A percentile compares a stretch with the other conserved stretches of the same genome.
Conservation (phyloP, 2,888 invertebrate species). For the Eilema caniola region DNA sequence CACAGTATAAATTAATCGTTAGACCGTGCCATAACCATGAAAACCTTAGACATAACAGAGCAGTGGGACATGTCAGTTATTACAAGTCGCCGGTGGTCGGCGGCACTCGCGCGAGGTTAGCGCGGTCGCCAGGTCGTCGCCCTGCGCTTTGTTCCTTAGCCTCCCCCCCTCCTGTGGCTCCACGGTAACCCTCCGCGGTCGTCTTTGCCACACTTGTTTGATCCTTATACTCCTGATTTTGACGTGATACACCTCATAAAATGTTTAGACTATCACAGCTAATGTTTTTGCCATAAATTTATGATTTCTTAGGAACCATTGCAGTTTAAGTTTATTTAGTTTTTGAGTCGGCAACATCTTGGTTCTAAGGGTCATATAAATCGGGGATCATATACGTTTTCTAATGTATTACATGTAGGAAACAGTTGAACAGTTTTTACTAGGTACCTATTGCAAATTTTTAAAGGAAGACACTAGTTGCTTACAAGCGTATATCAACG, state of each 20-base stretch:
- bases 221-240: constrained; percentile 54
- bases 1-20: too few relatives aligned
- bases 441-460: too few relatives aligned
- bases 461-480: too few relatives aligned
- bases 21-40: too few relatives aligned
- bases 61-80: constrained; percentile 53
- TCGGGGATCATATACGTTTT: too few relatives aligned
- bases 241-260: constrained; percentile 46
- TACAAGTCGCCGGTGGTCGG: constrained; percentile 55
- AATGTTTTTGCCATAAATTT: not conserved
- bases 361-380: too few relatives aligned
- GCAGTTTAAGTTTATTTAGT: not conserved
- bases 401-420: too few relatives aligned
- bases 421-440: too few relatives aligned
- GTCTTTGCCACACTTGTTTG: constrained; percentile 57
- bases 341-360: not conserved
- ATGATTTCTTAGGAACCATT: not conserved
- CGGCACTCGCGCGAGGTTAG: constrained; percentile 53
- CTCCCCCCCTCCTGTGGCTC: constrained; percentile 32
- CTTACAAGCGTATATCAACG: too few relatives aligned
- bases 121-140: constrained; percentile 71
- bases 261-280: constrained; percentile 21
- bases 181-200: constrained; percentile 32
- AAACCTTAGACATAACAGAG: constrained; percentile 21
- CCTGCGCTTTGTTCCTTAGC: constrained; percentile 78